phyloP scores from a whole-genome alignment of 2,888 invertebrate species.

The Rhagium mordax region DNA sequence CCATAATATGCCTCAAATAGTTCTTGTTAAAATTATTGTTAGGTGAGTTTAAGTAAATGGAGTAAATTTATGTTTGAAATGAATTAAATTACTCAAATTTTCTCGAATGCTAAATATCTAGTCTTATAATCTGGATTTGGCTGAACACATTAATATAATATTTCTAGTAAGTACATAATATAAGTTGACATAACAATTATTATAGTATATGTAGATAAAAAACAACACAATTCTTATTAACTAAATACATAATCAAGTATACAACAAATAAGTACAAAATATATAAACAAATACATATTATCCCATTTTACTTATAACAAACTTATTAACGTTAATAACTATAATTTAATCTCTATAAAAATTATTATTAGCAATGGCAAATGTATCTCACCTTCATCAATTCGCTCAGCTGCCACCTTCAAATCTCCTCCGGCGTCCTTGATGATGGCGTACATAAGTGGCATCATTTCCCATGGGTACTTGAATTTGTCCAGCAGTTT shows the following conservation, averaged over 20 bases:
- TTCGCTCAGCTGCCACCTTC: constrained; percentile 83
- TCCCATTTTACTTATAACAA: background rate
- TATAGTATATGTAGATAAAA: background rate
- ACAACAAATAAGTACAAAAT: too few species aligned
- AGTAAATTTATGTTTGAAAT: too few species aligned
- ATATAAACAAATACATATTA: too few species aligned
- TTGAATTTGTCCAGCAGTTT: constrained; percentile 83
- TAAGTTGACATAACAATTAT: too few species aligned
- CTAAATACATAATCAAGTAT: too few species aligned
- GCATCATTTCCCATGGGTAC: constrained; percentile 87
- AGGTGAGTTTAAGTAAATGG: too few species aligned
- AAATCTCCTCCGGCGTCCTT: constrained; percentile 83
- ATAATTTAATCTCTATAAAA: too few species aligned
- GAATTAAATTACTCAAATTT: too few species aligned
- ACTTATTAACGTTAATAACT: too few species aligned
- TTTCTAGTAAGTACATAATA: background rate
- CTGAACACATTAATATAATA: background rate
- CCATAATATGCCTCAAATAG: too few species aligned
- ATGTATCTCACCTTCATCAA: constrained; percentile 79
- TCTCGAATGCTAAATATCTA: background rate
- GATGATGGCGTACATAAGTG: constrained; percentile 84
- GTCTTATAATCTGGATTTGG: background rate
- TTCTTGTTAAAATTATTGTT: too few species aligned
- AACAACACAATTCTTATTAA: background rate
- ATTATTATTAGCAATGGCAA: too few species aligned